These are phyloP conservation scores for Nysson spinosus DNA, from an alignment of 2,888 invertebrate species.

Conservation along the genomic window DNA sequence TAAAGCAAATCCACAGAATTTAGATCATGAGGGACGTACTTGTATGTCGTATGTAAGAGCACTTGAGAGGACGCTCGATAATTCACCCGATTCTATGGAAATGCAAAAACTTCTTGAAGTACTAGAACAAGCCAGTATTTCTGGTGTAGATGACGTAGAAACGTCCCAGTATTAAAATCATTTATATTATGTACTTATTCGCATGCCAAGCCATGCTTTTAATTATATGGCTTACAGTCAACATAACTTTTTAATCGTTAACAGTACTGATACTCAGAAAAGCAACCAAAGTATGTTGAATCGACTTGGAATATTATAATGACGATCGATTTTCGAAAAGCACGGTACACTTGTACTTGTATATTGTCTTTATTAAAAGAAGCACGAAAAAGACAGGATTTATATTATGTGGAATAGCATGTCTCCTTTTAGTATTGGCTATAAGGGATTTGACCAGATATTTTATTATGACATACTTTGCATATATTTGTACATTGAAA, in stretches of 20 bases:
- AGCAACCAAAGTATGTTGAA: conserved; percentile 46
- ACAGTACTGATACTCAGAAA: conserved; percentile 36
- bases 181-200: conserved; percentile 60
- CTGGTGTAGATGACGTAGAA: conserved; percentile 70
- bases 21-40: conserved; percentile 91
- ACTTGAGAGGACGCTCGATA: conserved; percentile 71
- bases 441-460: conserved; percentile 36
- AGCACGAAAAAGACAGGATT: conserved; percentile 20
- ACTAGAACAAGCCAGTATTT: conserved; percentile 72
- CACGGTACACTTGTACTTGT: conserved; percentile 19
- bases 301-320: conserved; percentile 28
- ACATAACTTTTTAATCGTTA: conserved; percentile 40
- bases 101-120: conserved; percentile 74
- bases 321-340: conserved; percentile 29
- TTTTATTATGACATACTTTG: conserved; percentile 55
- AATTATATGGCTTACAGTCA: conserved; percentile 39
- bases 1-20: conserved; percentile 93
- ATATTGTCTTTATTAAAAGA: no score
- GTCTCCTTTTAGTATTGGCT: conserved; percentile 33
- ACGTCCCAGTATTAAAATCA: conserved; percentile 71
- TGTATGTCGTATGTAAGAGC: conserved; percentile 89
- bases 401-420: conserved; percentile 19
- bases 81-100: conserved; percentile 72
- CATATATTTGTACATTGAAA: conserved; percentile 58
- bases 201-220: conserved; percentile 39